Evolutionary conservation across 2,797 vertebrate species (phyloP), one percentile per base, ranked within the genome.

Genomic region (Clarias pachynema): DNA sequence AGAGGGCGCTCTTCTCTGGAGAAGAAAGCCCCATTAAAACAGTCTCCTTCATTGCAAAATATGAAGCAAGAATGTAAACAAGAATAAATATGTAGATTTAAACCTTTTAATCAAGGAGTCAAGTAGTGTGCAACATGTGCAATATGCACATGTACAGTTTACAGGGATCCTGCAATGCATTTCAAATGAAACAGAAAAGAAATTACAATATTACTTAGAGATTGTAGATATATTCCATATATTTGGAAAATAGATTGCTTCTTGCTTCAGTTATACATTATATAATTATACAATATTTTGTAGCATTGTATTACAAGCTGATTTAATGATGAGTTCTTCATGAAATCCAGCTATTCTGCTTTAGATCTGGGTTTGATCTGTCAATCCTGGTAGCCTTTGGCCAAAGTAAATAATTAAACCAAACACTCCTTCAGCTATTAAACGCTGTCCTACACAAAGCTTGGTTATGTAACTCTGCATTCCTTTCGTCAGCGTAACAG

Each of bases 381-480:
- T 31, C 49, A 31, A 5, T 53, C 16, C 18, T 40, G 44, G 69
- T 34, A 73, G 60, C 31, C 49, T 73, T 79, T 75, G 77, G 57
- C n/a, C 73, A 44, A 29, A 74, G 89, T 89, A 56, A 89, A 90
- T 88, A 68, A 91, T 90, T 91, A 88, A 88, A 15, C 83, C 82
- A 63, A 77, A 82, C 84, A 85, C 83, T 88, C 88, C 86, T 87
- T 86, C 66, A 82, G 83, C 81, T 83, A 87, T 85, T 85, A 88
- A 79, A 86, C 34, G 82, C 63, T 62, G 62, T 73, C 82, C 78
- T 57, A 81, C 68, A 86, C 84, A 90, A 86, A 85, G 59, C 59
- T 29, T 65, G 40, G 69, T 91, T 89, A 89, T 87, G 88, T 89
- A 90, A 88, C 44, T 3, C 56, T 72, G 60, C 82, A 87, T 88